Base-by-base conservation (phyloP, 1,140 invertebrate species). In the Leucophenga varia region DNA sequence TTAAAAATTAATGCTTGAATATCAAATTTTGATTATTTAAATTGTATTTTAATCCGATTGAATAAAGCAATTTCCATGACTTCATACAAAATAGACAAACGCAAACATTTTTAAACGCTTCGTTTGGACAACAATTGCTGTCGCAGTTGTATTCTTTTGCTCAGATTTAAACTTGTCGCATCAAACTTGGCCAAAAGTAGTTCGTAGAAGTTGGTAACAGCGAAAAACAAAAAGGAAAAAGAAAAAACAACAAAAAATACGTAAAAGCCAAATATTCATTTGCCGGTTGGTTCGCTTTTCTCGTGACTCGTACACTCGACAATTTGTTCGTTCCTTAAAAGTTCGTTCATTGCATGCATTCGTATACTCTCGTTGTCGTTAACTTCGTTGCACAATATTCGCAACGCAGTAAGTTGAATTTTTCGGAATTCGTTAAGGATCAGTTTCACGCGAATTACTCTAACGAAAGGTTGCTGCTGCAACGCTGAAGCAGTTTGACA, bases 371-470 rank as follows among this genome's bases (percentile, higher is more conserved):
- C 63, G 63, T 68, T 43, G 35, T 37, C 16, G 35, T 3, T 25
- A 25, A 5, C 3, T 16, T 9, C 35, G 63, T 68, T 67, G 63
- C 63, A 67, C 64, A 67, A 59, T 67, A 54, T 60, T 47, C 48
- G 32, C 43, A 47, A 47, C 54, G 50, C 54, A 50, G 57, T 55
- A 55, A 59, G 55, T 35, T 46, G 49, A 44, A 59, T 65, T 67
- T 64, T 67, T 67, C 64, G 63, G 64, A 67, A 67, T 68, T 64
- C 60, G 64, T 60, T 63, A 69, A 72, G 69, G 69, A 72, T 72
- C 69, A 72, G 69, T 72, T 72, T 72, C 67, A 55, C 69, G 69
- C 69, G 69, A 72, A 72, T 67, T 72, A 72, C 69, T 57, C 64
- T 64, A 55, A 72, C 60, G 69, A 72, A 64, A 72, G 69, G 69